Evolutionary conservation across 2,888 invertebrate genomes (phyloP).

Genomic region (Torymus aiolomorphi): DNA sequence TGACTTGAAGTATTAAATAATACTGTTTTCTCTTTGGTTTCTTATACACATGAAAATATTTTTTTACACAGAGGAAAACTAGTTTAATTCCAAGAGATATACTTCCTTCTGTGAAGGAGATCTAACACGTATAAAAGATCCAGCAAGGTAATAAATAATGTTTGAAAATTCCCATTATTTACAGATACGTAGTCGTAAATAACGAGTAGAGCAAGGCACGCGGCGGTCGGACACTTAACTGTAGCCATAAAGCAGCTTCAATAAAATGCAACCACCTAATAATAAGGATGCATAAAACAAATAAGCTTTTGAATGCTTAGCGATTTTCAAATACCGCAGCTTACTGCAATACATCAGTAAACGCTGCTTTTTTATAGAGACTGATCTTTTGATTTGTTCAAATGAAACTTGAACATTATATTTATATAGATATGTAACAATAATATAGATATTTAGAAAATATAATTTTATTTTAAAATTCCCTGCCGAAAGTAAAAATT

Average conservation of each 20-base stretch:
- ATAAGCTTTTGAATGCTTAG: too few relatives aligned
- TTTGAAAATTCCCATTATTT: constrained; percentile 26
- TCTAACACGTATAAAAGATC: constrained; percentile 40
- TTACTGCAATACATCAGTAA: too few relatives aligned
- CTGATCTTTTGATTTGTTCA: too few relatives aligned
- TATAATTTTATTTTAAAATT: too few relatives aligned
- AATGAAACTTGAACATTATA: too few relatives aligned
- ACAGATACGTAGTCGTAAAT: neutral
- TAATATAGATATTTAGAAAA: too few relatives aligned
- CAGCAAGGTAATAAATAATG: constrained; percentile 52
- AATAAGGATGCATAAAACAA: neutral
- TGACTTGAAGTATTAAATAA: constrained; percentile 7
- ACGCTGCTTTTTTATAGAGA: too few relatives aligned
- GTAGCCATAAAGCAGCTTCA: neutral
- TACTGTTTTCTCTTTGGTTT: constrained; percentile 15
- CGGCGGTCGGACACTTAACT: too few relatives aligned
- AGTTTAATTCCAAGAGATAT: constrained; percentile 11
- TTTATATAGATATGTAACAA: too few relatives aligned
- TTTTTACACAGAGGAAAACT: constrained; percentile 9
- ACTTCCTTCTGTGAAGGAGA: constrained; percentile 10
- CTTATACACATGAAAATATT: neutral
- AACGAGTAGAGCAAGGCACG: too few relatives aligned
- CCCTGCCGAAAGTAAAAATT: too few relatives aligned
- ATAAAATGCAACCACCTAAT: constrained; percentile 7
- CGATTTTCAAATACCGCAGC: too few relatives aligned